phyloP scores from a whole-genome alignment of 2,113 vertebrate genomes.

The Thomomys bottae region DNA sequence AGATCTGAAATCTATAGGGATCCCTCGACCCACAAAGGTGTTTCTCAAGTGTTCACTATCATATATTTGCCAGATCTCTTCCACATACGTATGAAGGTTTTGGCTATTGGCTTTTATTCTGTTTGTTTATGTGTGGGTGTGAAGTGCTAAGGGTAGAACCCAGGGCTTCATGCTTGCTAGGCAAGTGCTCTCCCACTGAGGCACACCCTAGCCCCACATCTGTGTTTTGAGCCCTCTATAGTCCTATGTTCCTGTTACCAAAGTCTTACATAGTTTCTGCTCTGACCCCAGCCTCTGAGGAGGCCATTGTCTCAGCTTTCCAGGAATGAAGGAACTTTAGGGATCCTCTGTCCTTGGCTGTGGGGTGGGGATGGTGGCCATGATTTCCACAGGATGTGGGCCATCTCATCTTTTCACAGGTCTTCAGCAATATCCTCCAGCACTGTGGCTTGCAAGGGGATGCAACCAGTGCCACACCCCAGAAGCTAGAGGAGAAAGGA shows the following conservation, averaged over 20 bases:
- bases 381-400: background rate
- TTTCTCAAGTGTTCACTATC: background rate
- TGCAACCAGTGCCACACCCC: conserved; percentile 86
- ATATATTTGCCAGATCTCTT: background rate
- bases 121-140: background rate
- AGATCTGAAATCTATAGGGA: background rate
- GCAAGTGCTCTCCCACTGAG: background rate
- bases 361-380: background rate
- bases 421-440: conserved; percentile 91
- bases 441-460: conserved; percentile 92
- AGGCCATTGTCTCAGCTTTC: background rate
- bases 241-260: background rate
- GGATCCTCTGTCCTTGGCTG: background rate
- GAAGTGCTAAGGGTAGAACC: background rate
- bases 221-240: background rate
- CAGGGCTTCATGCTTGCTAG: background rate
- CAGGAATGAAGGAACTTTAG: background rate
- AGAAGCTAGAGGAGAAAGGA: conserved; percentile 89
- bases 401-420: conserved; percentile 82
- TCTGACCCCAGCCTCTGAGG: background rate
- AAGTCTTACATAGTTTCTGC: background rate
- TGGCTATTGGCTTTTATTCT: background rate
- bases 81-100: background rate
- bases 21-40: background rate
- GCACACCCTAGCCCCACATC: background rate